These are phyloP conservation scores for Rhopalosiphum nymphaeae DNA, from an alignment of 2,888 invertebrate genomes.

Conservation along the genomic window DNA sequence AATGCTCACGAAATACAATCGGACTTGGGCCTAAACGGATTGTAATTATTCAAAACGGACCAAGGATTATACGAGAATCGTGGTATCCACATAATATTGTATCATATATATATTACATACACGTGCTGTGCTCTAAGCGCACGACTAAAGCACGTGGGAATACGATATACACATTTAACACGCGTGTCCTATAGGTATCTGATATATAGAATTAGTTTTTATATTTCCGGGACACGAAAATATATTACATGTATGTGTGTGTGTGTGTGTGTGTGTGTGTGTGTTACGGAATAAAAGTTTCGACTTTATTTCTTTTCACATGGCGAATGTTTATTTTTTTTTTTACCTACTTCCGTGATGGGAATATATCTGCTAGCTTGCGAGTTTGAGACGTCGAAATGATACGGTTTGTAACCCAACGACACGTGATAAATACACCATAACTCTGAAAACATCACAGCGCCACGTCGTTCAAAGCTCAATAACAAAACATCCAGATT, in stretches of 20 bases:
- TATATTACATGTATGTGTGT: not conserved
- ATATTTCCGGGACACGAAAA: conserved; percentile 8
- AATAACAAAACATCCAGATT: not conserved
- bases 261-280: not conserved
- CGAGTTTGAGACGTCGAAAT: not conserved
- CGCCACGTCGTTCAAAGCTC: not conserved
- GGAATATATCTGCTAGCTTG: conserved; percentile 2
- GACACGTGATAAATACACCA: not conserved
- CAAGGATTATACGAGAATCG: not conserved
- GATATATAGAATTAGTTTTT: not conserved
- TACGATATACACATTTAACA: not conserved
- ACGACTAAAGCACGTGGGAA: not conserved
- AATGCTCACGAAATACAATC: not conserved
- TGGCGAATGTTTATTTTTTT: conserved; percentile 1
- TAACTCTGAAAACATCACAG: not conserved
- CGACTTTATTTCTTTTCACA: not conserved
- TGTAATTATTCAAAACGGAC: not conserved
- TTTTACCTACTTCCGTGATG: conserved; percentile 4
- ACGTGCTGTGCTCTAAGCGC: not conserved
- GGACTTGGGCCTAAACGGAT: not conserved
- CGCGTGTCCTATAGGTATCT: not conserved
- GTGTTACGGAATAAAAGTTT: not conserved
- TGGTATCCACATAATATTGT: not conserved
- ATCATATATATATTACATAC: not conserved
- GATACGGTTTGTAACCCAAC: not conserved